phyloP scores from a whole-genome alignment of 1,140 invertebrate species.

The Drosophila lowei region DNA sequence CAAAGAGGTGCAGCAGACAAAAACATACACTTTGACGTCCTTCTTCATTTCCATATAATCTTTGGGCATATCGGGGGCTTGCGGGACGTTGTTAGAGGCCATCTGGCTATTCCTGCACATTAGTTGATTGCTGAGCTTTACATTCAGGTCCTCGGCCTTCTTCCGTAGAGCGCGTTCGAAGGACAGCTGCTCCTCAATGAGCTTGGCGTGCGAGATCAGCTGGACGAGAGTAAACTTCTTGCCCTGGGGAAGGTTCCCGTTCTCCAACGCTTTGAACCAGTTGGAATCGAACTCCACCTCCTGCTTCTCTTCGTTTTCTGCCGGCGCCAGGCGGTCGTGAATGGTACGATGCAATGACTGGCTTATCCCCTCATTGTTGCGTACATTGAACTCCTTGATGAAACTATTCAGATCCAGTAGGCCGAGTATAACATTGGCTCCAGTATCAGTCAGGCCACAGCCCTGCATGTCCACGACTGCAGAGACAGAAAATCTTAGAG shows the following conservation, averaged over 20 bases:
- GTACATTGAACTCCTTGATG: slow-evolving; percentile 87
- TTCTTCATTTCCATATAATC: too few species aligned
- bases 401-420: slow-evolving; percentile 86
- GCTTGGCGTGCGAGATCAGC: slow-evolving; percentile 64
- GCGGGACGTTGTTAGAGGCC: background rate
- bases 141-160: slow-evolving; percentile 75
- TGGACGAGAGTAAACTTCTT: slow-evolving; percentile 60
- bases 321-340: slow-evolving; percentile 84
- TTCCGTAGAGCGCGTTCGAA: slow-evolving; percentile 70
- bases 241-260: slow-evolving; percentile 35
- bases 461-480: slow-evolving; percentile 88
- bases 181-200: slow-evolving; percentile 69
- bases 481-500: background rate
- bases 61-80: background rate
- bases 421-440: slow-evolving; percentile 85
- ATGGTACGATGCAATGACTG: slow-evolving; percentile 84
- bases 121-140: slow-evolving; percentile 68
- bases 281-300: slow-evolving; percentile 40
- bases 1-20: background rate
- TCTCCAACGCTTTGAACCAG: slow-evolving; percentile 49
- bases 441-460: slow-evolving; percentile 87
- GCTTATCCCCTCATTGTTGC: slow-evolving; percentile 85
- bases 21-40: too few species aligned
- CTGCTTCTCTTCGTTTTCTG: slow-evolving; percentile 40
- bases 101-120: slow-evolving; percentile 11